Conservation (phyloP, 2,797 vertebrate species). For the Pitangus sulphuratus region DNA sequence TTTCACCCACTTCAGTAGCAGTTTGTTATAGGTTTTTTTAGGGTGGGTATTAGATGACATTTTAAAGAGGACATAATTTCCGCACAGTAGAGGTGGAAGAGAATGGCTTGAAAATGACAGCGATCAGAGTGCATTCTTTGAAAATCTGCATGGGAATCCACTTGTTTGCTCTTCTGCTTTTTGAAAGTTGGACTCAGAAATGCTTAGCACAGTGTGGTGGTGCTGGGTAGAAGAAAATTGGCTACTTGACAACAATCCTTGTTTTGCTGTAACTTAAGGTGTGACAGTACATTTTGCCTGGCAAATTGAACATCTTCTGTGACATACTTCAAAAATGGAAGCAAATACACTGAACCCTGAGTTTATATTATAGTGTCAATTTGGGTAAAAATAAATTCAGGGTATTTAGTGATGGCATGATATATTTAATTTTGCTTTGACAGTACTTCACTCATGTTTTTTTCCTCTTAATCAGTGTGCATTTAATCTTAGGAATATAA, state of each 20-base stretch:
- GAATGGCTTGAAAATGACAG: background rate
- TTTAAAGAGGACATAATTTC: background rate
- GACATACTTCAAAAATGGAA: background rate
- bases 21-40: background rate
- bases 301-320: background rate
- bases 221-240: background rate
- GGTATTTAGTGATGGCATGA: background rate
- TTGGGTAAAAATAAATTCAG: background rate
- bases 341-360: background rate
- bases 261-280: background rate
- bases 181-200: background rate
- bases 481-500: background rate
- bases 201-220: background rate
- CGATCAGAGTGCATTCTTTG: background rate
- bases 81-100: background rate
- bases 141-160: background rate
- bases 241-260: background rate
- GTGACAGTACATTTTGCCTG: background rate
- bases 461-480: background rate
- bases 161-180: background rate
- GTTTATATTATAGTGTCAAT: background rate
- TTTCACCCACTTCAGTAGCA: background rate
- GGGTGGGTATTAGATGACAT: background rate
- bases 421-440: background rate
- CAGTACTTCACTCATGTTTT: background rate